These are phyloP conservation scores for Calephelis perditalis DNA, from an alignment of 2,888 invertebrate species.

Conservation along the genomic window DNA sequence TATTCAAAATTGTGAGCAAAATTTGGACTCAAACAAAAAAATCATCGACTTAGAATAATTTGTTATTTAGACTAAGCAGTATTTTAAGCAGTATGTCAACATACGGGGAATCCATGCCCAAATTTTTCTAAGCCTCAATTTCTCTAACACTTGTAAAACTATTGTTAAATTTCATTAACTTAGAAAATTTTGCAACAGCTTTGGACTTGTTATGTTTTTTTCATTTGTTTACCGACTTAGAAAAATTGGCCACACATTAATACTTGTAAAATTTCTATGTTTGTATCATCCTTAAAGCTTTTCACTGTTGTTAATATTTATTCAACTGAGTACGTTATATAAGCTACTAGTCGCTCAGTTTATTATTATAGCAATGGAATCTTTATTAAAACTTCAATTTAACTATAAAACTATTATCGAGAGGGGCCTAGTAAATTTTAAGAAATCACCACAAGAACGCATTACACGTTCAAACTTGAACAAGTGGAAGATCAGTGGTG, in stretches of 20 bases:
- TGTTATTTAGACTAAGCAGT: not conserved
- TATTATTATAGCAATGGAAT: not conserved
- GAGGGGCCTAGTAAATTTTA: not conserved
- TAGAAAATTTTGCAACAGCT: not conserved
- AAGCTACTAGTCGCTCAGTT: not conserved
- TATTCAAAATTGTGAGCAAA: no score
- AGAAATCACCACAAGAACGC: not conserved
- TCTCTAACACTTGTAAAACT: slow-evolving; percentile 1
- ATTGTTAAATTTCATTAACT: not conserved
- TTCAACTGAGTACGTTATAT: not conserved
- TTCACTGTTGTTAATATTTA: not conserved
- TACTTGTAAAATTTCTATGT: no score
- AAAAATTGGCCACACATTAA: no score
- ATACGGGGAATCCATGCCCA: slow-evolving; percentile 2
- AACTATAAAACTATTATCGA: not conserved
- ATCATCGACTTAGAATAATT: no score
- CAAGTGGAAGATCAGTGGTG: not conserved
- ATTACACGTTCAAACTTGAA: not conserved
- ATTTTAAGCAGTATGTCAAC: not conserved
- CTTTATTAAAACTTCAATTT: not conserved
- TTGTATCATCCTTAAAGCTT: no score
- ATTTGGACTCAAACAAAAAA: no score
- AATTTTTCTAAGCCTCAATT: not conserved
- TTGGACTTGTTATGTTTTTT: not conserved
- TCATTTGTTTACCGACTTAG: not conserved